These are phyloP conservation scores for Datnioides undecimradiatus DNA, from an alignment of 2,113 vertebrate genomes.

Conservation along the genomic window DNA sequence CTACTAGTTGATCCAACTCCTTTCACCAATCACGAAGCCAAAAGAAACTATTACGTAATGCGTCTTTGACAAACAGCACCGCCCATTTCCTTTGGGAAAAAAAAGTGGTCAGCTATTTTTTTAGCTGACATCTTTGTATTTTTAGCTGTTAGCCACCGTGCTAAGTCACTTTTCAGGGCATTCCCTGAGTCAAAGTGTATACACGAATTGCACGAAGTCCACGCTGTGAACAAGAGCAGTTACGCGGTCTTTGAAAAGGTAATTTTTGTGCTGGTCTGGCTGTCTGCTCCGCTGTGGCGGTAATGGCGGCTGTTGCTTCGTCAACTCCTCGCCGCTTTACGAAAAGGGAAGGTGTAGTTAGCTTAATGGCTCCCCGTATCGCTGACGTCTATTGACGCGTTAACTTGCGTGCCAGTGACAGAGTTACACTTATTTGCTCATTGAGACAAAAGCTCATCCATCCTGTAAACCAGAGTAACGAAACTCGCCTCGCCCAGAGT, in stretches of 20 bases:
- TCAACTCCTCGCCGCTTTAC: constrained; percentile 75
- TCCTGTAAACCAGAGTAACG: constrained; percentile 36
- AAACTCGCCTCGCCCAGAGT: neutral
- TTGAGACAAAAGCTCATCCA: constrained; percentile 71
- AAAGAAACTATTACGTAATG: constrained; percentile 69
- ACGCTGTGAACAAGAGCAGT: constrained; percentile 62
- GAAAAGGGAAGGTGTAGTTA: constrained; percentile 84
- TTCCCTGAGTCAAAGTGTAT: constrained; percentile 42
- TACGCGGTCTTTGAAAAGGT: constrained; percentile 68
- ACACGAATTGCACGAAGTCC: constrained; percentile 54
- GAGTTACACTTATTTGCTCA: constrained; percentile 82
- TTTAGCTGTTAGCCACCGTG: constrained; percentile 73
- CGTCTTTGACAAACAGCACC: constrained; percentile 45
- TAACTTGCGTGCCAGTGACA: constrained; percentile 86
- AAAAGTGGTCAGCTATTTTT: constrained; percentile 76
- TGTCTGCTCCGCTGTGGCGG: constrained; percentile 54
- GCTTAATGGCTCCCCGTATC: constrained; percentile 85
- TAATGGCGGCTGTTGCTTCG: constrained; percentile 81
- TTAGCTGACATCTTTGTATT: constrained; percentile 76
- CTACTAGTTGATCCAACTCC: constrained; percentile 32
- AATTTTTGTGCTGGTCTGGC: constrained; percentile 24
- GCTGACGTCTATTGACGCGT: constrained; percentile 89
- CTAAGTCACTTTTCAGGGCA: constrained; percentile 63
- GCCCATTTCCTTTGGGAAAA: constrained; percentile 77
- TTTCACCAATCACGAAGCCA: constrained; percentile 75